phyloP scores from a whole-genome alignment of 2,888 invertebrate genomes.

The Tinea semifulvella region DNA sequence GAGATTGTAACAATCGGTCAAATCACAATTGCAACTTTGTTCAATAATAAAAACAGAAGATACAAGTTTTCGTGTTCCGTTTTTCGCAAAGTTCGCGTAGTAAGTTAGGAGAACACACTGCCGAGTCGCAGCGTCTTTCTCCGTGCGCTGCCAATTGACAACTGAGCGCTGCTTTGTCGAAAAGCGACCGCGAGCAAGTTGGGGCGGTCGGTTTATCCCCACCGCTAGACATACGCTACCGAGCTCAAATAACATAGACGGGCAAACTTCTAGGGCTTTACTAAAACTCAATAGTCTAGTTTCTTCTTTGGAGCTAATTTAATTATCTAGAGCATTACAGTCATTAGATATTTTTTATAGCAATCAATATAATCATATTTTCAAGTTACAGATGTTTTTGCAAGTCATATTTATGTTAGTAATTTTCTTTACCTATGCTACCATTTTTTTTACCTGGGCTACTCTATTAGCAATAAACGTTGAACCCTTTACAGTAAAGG shows the following conservation, averaged over 20 bases:
- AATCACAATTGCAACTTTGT: conserved; percentile 7
- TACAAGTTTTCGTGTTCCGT: not conserved
- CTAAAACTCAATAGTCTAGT: no score
- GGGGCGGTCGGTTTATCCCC: conserved; percentile 32
- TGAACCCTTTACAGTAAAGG: no score
- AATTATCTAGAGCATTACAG: no score
- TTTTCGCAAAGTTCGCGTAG: conserved; percentile 19
- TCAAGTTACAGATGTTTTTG: no score
- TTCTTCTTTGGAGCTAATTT: no score
- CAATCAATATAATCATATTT: no score
- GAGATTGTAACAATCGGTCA: conserved; percentile 38
- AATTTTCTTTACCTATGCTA: no score
- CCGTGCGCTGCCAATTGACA: conserved; percentile 51
- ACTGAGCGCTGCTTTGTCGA: conserved; percentile 31
- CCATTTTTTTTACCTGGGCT: no score
- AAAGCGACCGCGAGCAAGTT: conserved; percentile 2
- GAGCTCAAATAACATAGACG: not conserved
- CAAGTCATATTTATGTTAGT: no score
- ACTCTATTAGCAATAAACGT: no score
- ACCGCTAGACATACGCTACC: conserved; percentile 17
- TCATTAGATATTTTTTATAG: no score
- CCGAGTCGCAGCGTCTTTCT: conserved; percentile 58
- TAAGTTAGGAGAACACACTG: conserved; percentile 54
- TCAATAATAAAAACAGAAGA: not conserved
- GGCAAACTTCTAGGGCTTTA: not conserved